A percentile compares a stretch with the other conserved stretches of the same genome.
phyloP scores from a whole-genome alignment of 2,888 invertebrate genomes.

The Habroteleia sp. region DNA sequence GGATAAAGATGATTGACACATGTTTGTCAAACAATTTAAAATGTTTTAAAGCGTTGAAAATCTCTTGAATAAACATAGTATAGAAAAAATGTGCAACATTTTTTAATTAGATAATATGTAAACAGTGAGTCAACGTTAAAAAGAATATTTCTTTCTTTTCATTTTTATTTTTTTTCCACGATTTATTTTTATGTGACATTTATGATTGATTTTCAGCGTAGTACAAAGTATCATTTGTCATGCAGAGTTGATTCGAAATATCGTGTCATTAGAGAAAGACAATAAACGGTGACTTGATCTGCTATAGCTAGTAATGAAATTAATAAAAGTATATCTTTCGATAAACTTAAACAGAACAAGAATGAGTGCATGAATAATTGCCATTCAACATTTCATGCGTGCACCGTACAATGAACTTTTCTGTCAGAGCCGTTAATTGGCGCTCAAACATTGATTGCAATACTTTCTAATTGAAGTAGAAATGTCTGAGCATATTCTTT shows the following conservation, averaged over 20 bases:
- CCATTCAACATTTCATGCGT: constrained; percentile 15
- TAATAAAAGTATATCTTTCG: constrained; percentile 17
- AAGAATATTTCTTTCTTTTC: constrained; percentile 1
- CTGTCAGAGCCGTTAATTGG: constrained; percentile 7
- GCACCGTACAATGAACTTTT: constrained; percentile 21
- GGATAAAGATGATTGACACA: constrained; percentile 48
- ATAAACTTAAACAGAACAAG: constrained; percentile 15
- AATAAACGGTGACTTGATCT: neutral
- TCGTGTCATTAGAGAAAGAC: constrained; percentile 12
- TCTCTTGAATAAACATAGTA: constrained; percentile 30
- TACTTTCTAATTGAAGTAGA: constrained; percentile 28
- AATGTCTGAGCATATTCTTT: no score
- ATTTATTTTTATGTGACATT: constrained; percentile 20
- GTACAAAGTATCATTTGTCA: constrained; percentile 37
- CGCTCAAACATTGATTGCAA: neutral
- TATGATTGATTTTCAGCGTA: constrained; percentile 40
- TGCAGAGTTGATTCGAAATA: constrained; percentile 21
- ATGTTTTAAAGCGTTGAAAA: constrained; percentile 45
- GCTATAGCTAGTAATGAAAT: constrained; percentile 12
- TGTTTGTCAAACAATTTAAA: constrained; percentile 61
- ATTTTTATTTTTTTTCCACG: constrained; percentile 4
- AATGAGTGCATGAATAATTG: constrained; percentile 24
- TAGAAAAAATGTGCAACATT: constrained; percentile 14
- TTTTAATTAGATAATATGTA: constrained; percentile 21
- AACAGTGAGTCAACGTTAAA: constrained; percentile 16